Conservation (phyloP, 1,140 invertebrate species). For the Phymorhynchus buccinoides region DNA sequence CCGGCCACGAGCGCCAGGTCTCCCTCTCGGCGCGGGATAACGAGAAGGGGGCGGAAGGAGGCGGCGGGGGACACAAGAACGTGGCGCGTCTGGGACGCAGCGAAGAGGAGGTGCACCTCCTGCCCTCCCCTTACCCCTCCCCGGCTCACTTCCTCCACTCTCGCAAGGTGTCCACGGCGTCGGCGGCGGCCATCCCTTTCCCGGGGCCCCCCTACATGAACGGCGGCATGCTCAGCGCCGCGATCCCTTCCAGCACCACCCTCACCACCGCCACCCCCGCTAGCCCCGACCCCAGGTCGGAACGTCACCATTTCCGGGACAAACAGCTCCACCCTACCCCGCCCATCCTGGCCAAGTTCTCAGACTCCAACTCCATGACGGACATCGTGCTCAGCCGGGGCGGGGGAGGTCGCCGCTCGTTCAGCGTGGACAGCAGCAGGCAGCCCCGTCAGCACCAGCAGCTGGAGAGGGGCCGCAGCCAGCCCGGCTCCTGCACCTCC, state of each 20-base stretch:
- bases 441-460: not conserved
- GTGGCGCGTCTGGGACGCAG: not conserved
- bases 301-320: not conserved
- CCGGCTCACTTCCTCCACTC: constrained; percentile 21
- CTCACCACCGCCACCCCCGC: not conserved
- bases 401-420: not conserved
- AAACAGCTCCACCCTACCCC: not conserved
- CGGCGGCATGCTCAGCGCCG: not conserved
- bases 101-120: constrained; percentile 25
- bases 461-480: not conserved
- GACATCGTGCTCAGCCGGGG: constrained; percentile 49
- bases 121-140: constrained; percentile 25
- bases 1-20: not conserved
- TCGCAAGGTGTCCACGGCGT: constrained; percentile 24
- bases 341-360: constrained; percentile 48
- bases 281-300: not conserved
- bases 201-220: constrained; percentile 37
- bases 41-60: not conserved
- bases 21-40: not conserved
- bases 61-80: not conserved
- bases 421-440: not conserved
- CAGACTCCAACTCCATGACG: constrained; percentile 62
- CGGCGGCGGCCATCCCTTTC: constrained; percentile 5
- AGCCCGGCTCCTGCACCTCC: not conserved
- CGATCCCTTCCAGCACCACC: not conserved